Evolutionary conservation across 1,140 invertebrate genomes (phyloP).

Genomic region (Trachymyrmex cornetzi): DNA sequence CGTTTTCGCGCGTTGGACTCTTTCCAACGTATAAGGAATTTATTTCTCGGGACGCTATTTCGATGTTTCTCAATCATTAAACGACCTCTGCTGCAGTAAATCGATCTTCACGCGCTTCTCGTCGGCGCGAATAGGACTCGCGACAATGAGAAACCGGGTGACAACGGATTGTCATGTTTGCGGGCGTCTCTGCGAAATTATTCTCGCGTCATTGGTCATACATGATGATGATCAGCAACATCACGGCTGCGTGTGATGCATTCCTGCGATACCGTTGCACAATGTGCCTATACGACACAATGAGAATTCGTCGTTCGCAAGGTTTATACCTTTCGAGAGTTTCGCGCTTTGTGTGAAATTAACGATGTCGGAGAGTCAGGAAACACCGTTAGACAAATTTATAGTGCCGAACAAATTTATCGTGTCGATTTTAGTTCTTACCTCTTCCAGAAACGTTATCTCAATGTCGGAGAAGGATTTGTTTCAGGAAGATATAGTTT

Average conservation of each 20-base stretch:
- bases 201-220: slow-evolving; percentile 65
- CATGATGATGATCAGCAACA: neutral
- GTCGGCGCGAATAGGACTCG: neutral
- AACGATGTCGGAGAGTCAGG: neutral
- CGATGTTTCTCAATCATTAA: slow-evolving; percentile 28
- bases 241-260: slow-evolving; percentile 33
- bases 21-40: slow-evolving; percentile 27
- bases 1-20: neutral
- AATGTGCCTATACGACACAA: slow-evolving; percentile 49
- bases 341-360: slow-evolving; percentile 46
- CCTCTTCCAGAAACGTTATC: neutral
- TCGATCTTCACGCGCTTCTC: slow-evolving; percentile 23
- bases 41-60: neutral
- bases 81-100: neutral
- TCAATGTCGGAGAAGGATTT: neutral
- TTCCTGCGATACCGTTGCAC: slow-evolving; percentile 27
- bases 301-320: slow-evolving; percentile 37
- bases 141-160: slow-evolving; percentile 19
- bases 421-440: slow-evolving; percentile 16
- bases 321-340: slow-evolving; percentile 30
- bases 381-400: slow-evolving; percentile 24
- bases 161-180: slow-evolving; percentile 51
- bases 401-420: slow-evolving; percentile 29
- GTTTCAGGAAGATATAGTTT: slow-evolving; percentile 12
- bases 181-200: slow-evolving; percentile 69